Conservation (phyloP, 2,888 invertebrate genomes). For the Cheilosia soror region DNA sequence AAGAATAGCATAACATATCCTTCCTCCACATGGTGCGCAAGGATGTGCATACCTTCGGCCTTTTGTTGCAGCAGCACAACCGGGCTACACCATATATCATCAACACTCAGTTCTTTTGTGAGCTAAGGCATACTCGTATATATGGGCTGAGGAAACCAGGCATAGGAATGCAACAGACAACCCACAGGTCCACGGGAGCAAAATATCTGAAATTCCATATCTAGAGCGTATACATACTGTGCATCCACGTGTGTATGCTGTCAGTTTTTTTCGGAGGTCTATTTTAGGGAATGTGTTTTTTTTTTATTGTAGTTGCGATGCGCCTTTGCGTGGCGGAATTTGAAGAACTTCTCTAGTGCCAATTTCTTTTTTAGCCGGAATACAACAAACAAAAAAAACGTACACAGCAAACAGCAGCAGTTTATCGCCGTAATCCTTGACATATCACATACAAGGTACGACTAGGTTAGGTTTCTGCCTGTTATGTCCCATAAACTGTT, state of each 20-base stretch:
- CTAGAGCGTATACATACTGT: neutral
- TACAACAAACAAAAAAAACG: neutral
- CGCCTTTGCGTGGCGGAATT: slow-evolving; percentile 63
- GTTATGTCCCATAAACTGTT: slow-evolving; percentile 35
- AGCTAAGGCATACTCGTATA: slow-evolving; percentile 18
- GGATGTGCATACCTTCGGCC: slow-evolving; percentile 51
- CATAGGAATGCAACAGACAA: slow-evolving; percentile 59
- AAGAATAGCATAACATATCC: slow-evolving; percentile 54
- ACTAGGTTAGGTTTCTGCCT: slow-evolving; percentile 18
- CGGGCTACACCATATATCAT: slow-evolving; percentile 25
- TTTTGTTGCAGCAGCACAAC: slow-evolving; percentile 52
- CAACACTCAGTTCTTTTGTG: slow-evolving; percentile 37
- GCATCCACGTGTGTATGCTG: neutral
- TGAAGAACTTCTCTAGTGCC: slow-evolving; percentile 66
- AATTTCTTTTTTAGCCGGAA: slow-evolving; percentile 45
- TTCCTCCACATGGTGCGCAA: slow-evolving; percentile 32
- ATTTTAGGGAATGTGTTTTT: slow-evolving; percentile 43
- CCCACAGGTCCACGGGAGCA: slow-evolving; percentile 62
- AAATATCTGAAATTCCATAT: slow-evolving; percentile 62
- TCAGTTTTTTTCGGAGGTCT: slow-evolving; percentile 36
- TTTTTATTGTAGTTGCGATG: slow-evolving; percentile 8
- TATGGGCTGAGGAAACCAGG: slow-evolving; percentile 37
- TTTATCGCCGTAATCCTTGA: slow-evolving; percentile 69
- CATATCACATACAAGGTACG: slow-evolving; percentile 69
- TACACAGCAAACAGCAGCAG: slow-evolving; percentile 45